phyloP scores from a whole-genome alignment of 2,888 invertebrate species.

The Limnephilus auricula region DNA sequence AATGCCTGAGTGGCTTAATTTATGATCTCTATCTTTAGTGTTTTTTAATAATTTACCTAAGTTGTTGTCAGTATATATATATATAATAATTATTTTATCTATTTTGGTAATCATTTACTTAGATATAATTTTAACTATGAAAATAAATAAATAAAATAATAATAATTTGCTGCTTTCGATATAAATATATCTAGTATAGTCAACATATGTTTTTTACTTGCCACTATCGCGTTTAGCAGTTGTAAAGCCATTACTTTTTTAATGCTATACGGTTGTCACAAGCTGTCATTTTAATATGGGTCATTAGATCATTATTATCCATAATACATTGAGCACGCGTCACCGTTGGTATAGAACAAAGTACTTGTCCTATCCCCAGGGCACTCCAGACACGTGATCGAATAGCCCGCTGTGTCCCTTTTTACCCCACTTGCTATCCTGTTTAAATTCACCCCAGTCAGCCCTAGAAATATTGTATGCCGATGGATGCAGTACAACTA shows the following conservation, averaged over 20 bases:
- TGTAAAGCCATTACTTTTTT: background rate
- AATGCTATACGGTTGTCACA: background rate
- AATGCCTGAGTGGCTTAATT: too few species aligned
- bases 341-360: background rate
- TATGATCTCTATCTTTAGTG: too few species aligned
- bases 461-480: background rate
- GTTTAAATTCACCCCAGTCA: background rate
- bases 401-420: background rate
- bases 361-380: background rate
- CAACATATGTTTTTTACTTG: background rate
- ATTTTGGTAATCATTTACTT: too few species aligned
- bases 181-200: too few species aligned
- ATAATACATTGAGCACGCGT: background rate
- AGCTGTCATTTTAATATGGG: conserved; percentile 12
- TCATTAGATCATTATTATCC: conserved; percentile 18
- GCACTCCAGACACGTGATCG: conserved; percentile 25
- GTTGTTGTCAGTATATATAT: too few species aligned
- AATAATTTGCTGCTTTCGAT: too few species aligned
- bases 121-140: too few species aligned
- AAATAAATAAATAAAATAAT: too few species aligned
- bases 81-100: too few species aligned
- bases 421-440: conserved; percentile 6
- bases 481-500: background rate
- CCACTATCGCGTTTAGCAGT: background rate
- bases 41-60: too few species aligned